A percentile compares a stretch with the other conserved stretches of the same genome.
Evolutionary conservation across 2,888 invertebrate species (phyloP).

Genomic region (Ophraella communa): DNA sequence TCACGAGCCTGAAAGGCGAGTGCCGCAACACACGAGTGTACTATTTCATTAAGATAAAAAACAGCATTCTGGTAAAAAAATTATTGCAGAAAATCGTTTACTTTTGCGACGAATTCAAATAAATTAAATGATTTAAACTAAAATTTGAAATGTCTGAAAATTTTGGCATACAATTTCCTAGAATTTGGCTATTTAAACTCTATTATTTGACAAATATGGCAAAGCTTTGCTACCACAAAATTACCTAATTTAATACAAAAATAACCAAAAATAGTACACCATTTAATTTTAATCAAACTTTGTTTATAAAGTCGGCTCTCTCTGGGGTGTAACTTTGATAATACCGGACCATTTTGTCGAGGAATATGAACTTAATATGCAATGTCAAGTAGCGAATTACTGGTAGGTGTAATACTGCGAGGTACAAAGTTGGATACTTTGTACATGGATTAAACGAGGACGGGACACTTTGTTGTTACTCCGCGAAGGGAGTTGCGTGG

Average conservation of each 20-base stretch:
- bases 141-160: no score
- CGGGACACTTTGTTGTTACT: slow-evolving; percentile 1
- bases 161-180: no score
- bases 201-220: neutral
- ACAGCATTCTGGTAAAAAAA: no score
- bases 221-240: neutral
- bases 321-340: neutral
- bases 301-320: neutral
- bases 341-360: neutral
- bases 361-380: slow-evolving; percentile 8
- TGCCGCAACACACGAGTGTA: no score
- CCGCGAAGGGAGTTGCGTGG: neutral
- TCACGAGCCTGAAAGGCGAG: no score
- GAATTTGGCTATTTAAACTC: neutral
- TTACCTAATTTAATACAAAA: no score
- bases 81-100: no score
- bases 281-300: neutral
- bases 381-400: slow-evolving; percentile 3
- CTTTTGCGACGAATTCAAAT: no score
- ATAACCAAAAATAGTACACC: no score
- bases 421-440: neutral
- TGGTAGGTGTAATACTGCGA: neutral
- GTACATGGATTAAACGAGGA: neutral
- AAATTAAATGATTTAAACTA: no score
- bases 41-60: no score